Conservation (phyloP, 2,888 invertebrate genomes). For the Pheosia tremula region DNA sequence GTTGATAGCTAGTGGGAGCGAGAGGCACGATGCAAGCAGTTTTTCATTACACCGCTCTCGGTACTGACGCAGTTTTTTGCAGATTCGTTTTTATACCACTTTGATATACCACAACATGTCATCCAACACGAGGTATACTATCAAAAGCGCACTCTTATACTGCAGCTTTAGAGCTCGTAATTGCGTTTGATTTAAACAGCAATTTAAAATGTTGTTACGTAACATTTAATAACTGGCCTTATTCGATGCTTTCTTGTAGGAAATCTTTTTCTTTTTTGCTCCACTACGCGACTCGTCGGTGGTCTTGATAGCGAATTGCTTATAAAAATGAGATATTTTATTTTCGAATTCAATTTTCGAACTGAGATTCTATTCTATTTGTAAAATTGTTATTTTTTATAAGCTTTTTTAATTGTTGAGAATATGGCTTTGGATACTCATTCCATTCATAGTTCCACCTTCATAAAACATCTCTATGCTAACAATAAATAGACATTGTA, state of each 20-base stretch:
- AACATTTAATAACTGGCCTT: slow-evolving; percentile 36
- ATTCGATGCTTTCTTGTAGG: slow-evolving; percentile 61
- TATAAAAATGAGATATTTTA: slow-evolving; percentile 5
- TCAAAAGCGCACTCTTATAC: neutral
- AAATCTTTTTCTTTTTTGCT: slow-evolving; percentile 53
- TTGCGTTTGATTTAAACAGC: neutral
- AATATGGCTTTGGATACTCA: too few relatives aligned
- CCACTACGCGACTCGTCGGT: slow-evolving; percentile 51
- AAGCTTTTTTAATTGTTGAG: too few relatives aligned
- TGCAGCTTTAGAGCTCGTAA: neutral
- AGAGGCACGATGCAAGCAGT: slow-evolving; percentile 61
- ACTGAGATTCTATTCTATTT: neutral
- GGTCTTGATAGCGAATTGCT: slow-evolving; percentile 46
- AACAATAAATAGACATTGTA: too few relatives aligned
- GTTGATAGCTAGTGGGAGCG: slow-evolving; percentile 60
- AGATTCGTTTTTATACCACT: slow-evolving; percentile 65
- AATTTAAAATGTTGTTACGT: neutral
- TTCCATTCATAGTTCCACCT: too few relatives aligned
- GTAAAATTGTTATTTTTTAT: too few relatives aligned
- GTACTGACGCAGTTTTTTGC: slow-evolving; percentile 59
- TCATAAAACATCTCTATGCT: too few relatives aligned
- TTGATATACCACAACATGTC: slow-evolving; percentile 1
- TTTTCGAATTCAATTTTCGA: neutral
- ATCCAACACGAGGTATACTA: neutral
- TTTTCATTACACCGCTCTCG: slow-evolving; percentile 64